Percentiles rank a stretch among this genome's conserved stretches.
Evolutionary conservation across 2,888 invertebrate species (phyloP).

Genomic region (Drosophila anomalipes): DNA sequence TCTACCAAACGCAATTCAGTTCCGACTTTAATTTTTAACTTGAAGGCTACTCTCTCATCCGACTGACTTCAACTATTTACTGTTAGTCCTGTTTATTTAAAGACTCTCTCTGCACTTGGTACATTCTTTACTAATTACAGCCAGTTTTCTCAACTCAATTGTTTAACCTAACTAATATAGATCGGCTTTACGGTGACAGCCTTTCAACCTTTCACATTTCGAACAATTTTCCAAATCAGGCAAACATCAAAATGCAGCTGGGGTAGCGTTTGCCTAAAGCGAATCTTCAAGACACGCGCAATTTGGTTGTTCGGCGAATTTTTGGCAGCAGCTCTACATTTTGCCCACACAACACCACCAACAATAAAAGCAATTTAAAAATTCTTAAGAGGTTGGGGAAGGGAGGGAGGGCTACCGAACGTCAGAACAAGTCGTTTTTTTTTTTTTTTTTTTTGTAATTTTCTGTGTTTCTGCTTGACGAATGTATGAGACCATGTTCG

Average conservation of each 20-base stretch:
- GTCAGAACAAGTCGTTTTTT: constrained; percentile 37
- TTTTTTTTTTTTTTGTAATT: constrained; percentile 46
- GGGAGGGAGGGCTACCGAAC: constrained; percentile 1
- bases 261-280: constrained; percentile 19
- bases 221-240: constrained; percentile 33
- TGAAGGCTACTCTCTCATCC: too few relatives aligned
- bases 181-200: constrained; percentile 27
- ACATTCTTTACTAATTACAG: not conserved
- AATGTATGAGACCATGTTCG: constrained; percentile 34
- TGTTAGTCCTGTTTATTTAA: not conserved
- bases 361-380: constrained; percentile 42
- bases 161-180: not conserved
- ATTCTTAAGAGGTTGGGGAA: constrained; percentile 14
- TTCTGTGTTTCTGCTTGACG: constrained; percentile 50
- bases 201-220: constrained; percentile 13
- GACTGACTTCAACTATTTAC: not conserved
- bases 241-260: constrained; percentile 5
- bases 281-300: constrained; percentile 46
- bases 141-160: not conserved
- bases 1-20: not conserved
- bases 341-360: constrained; percentile 31
- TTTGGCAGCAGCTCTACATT: constrained; percentile 32
- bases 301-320: constrained; percentile 33
- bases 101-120: not conserved
- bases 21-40: too few relatives aligned